Conservation (phyloP, 1,140 invertebrate species). For the Trichonephila clavipes region DNA sequence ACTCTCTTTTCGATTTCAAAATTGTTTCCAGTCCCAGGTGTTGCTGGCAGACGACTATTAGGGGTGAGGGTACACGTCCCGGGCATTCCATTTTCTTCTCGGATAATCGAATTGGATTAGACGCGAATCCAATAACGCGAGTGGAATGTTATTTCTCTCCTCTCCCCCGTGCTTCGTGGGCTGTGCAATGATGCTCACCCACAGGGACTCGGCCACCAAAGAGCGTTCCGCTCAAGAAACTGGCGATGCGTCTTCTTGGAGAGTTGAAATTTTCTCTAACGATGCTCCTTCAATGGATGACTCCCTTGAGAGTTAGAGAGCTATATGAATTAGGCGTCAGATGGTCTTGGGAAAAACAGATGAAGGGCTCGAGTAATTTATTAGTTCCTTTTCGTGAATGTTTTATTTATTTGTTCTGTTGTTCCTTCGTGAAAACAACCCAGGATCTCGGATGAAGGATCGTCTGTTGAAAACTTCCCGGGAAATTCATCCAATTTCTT, state of each 20-base stretch:
- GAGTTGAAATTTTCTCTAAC: background rate
- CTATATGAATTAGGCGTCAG: background rate
- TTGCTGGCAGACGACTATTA: constrained; percentile 62
- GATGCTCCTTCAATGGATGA: background rate
- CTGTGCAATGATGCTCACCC: constrained; percentile 30
- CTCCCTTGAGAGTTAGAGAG: background rate
- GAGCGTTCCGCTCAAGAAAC: background rate
- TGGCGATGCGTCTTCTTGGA: background rate
- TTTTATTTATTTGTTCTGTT: background rate
- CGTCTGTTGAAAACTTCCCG: too few relatives aligned
- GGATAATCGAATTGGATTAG: constrained; percentile 74
- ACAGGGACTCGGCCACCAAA: constrained; percentile 10
- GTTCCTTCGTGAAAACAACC: background rate
- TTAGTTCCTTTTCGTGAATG: background rate
- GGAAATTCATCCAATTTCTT: too few relatives aligned
- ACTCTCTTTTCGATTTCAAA: constrained; percentile 71
- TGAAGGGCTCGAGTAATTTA: background rate
- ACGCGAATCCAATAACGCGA: constrained; percentile 71
- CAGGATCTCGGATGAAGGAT: too few relatives aligned
- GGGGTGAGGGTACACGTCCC: constrained; percentile 52
- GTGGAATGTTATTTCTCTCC: constrained; percentile 68
- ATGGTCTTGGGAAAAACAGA: background rate
- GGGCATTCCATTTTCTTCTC: constrained; percentile 60
- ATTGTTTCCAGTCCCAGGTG: constrained; percentile 69
- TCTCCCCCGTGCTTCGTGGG: background rate